A percentile compares a stretch with the other conserved stretches of the same genome.
Evolutionary conservation across 2,797 vertebrate genomes (phyloP).

Genomic region (Artibeus lituratus): DNA sequence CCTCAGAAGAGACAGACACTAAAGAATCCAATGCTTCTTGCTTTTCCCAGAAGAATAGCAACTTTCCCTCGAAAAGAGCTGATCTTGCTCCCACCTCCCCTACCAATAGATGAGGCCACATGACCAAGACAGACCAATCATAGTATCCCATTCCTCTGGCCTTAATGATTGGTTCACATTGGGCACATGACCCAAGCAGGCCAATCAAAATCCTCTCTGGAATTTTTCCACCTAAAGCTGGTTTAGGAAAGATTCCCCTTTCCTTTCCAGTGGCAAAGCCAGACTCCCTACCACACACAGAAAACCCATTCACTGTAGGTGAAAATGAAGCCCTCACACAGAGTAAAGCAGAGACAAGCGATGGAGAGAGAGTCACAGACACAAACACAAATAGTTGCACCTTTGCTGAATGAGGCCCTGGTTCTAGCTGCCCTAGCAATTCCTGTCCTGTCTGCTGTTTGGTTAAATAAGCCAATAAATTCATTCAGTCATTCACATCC

Average conservation of each 20-base stretch:
- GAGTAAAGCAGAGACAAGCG: background rate
- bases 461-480: background rate
- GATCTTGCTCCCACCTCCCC: background rate
- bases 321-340: background rate
- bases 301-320: background rate
- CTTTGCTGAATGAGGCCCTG: background rate
- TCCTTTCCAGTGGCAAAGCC: background rate
- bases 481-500: background rate
- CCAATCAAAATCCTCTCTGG: background rate
- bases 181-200: background rate
- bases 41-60: background rate
- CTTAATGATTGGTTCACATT: background rate
- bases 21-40: background rate
- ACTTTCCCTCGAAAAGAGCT: background rate
- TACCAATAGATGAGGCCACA: background rate
- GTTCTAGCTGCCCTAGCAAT: background rate
- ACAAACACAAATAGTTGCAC: background rate
- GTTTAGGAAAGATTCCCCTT: background rate
- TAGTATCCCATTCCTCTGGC: background rate
- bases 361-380: background rate
- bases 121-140: background rate
- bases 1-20: background rate
- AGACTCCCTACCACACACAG: background rate
- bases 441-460: background rate
- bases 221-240: background rate